These are phyloP conservation scores for Streptopelia turtur DNA, from an alignment of 2,797 vertebrate genomes.

Conservation along the genomic window DNA sequence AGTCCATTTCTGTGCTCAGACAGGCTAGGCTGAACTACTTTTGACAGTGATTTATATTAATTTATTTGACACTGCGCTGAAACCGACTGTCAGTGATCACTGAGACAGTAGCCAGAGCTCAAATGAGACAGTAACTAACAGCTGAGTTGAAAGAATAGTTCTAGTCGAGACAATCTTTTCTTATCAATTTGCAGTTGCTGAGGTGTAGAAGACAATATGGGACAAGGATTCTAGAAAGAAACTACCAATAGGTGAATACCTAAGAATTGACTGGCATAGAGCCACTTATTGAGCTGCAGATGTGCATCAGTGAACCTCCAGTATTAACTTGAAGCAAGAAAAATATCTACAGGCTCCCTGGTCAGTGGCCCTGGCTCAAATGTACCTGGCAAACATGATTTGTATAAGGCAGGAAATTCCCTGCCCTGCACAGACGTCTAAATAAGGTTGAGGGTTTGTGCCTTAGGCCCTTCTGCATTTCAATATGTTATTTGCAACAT, in stretches of 20 bases:
- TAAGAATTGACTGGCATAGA: not conserved
- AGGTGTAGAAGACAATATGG: not conserved
- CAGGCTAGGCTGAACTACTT: not conserved
- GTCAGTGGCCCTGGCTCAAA: not conserved
- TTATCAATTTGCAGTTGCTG: not conserved
- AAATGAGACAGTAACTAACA: not conserved
- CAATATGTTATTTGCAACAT: not conserved
- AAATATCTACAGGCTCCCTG: not conserved
- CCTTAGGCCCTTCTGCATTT: not conserved
- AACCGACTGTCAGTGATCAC: not conserved
- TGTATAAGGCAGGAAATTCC: not conserved
- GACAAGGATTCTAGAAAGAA: slow-evolving; percentile 9
- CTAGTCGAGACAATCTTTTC: not conserved
- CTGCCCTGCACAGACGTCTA: no score
- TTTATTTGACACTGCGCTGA: not conserved
- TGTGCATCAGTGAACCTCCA: not conserved
- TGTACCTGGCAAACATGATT: not conserved
- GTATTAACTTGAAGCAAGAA: not conserved
- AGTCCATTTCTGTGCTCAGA: not conserved
- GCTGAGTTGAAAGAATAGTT: not conserved
- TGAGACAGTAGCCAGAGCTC: not conserved
- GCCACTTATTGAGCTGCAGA: not conserved
- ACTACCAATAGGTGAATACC: not conserved
- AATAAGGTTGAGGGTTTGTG: not conserved
- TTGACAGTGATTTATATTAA: not conserved